phyloP scores from a whole-genome alignment of 2,797 vertebrate species.

The Tragelaphus eurycerus region DNA sequence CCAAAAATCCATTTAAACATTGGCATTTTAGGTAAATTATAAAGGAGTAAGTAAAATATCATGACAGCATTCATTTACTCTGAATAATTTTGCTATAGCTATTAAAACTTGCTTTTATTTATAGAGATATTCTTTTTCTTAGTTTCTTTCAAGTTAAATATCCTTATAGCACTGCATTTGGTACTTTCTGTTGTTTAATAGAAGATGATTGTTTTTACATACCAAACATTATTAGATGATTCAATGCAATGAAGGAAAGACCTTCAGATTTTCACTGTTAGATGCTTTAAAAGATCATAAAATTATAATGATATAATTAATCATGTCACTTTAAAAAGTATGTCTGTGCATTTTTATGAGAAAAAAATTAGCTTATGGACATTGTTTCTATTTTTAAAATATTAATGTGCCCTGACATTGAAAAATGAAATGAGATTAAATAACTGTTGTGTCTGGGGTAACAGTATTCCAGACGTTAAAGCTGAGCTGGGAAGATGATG shows the following conservation, averaged over 20 bases:
- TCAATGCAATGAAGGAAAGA: neutral
- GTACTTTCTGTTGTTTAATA: neutral
- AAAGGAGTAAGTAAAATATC: neutral
- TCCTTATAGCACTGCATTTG: neutral
- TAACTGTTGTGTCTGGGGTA: conserved; percentile 76
- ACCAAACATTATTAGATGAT: neutral
- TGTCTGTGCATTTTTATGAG: neutral
- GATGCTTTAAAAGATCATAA: neutral
- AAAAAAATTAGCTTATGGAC: conserved; percentile 44
- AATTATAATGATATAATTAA: neutral
- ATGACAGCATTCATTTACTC: neutral
- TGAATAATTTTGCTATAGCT: neutral
- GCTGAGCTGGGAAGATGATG: conserved; percentile 63
- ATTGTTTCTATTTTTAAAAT: conserved; percentile 72
- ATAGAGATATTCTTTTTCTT: neutral
- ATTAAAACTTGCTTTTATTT: neutral
- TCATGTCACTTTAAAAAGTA: conserved; percentile 43
- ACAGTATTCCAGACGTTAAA: conserved; percentile 53
- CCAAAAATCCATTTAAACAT: neutral
- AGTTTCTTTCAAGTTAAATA: neutral
- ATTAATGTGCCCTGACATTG: conserved; percentile 70
- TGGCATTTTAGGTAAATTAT: neutral
- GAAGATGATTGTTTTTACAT: neutral
- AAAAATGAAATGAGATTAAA: conserved; percentile 66
- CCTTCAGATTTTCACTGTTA: neutral